Percentiles rank a stretch among this genome's conserved stretches.
Evolutionary conservation across 2,113 vertebrate genomes (phyloP).

Genomic region (Jacana jacana): DNA sequence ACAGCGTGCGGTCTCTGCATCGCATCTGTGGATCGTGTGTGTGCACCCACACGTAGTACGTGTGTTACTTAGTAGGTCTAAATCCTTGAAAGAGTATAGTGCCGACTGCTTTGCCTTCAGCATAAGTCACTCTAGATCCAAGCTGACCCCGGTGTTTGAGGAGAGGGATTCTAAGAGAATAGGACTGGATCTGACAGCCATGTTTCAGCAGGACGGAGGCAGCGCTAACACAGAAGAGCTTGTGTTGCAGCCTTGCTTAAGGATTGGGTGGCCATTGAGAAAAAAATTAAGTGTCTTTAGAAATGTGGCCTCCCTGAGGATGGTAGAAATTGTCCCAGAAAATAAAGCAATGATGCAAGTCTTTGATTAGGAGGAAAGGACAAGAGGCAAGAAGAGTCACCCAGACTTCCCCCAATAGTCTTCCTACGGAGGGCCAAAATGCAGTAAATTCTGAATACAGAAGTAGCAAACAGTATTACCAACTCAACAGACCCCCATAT

Average conservation of each 20-base stretch:
- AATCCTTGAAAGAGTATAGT: background rate
- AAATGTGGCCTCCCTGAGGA: background rate
- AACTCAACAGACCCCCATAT: fast-evolving
- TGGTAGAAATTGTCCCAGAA: background rate
- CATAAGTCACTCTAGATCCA: background rate
- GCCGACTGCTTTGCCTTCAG: background rate
- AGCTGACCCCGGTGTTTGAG: background rate
- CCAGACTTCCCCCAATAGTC: background rate
- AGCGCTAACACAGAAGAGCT: background rate
- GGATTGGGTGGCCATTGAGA: background rate
- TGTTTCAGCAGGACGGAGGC: background rate
- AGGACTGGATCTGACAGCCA: fast-evolving
- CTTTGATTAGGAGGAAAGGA: background rate
- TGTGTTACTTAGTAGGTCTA: fast-evolving
- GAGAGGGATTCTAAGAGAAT: background rate
- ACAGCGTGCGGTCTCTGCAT: background rate
- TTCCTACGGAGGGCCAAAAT: background rate
- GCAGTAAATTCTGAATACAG: background rate
- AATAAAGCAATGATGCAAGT: background rate
- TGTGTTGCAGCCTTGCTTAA: background rate
- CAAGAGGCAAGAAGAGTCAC: background rate
- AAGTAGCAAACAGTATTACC: background rate
- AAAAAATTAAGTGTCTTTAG: background rate
- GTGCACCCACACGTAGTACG: fast-evolving
- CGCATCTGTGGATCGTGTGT: fast-evolving